Percentiles rank a stretch among this genome's conserved stretches.
phyloP scores from a whole-genome alignment of 2,888 invertebrate genomes.

The Yponomeuta cagnagella region DNA sequence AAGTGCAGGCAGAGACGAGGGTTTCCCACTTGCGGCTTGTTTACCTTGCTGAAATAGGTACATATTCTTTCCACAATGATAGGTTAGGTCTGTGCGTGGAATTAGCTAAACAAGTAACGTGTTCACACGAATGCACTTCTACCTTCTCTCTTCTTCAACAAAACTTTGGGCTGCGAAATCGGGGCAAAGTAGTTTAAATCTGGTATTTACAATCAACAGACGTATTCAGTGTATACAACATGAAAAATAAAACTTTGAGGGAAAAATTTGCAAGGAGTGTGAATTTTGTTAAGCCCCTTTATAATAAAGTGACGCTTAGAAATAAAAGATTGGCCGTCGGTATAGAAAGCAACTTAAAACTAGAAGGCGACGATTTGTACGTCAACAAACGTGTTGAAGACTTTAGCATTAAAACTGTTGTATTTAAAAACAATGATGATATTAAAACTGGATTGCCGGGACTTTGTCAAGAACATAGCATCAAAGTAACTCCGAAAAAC shows the following conservation, averaged over 20 bases:
- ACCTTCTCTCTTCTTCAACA: constrained; percentile 27
- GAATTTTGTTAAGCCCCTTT: constrained; percentile 55
- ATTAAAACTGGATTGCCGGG: background rate
- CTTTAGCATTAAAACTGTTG: constrained; percentile 26
- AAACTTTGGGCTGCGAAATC: constrained; percentile 22
- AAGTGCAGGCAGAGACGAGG: too few species aligned
- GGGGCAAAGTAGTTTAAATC: background rate
- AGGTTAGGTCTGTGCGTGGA: too few species aligned
- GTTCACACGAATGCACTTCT: constrained; percentile 24
- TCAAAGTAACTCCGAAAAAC: background rate
- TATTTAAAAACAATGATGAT: constrained; percentile 1
- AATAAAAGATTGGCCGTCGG: constrained; percentile 30
- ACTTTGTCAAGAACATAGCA: background rate
- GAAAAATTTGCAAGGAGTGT: constrained; percentile 48
- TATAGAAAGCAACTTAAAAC: constrained; percentile 44
- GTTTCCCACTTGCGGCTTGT: too few species aligned
- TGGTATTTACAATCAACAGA: constrained; percentile 14
- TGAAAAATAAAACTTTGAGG: constrained; percentile 32
- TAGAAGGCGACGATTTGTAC: constrained; percentile 45
- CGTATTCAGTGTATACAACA: constrained; percentile 20
- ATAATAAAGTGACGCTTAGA: constrained; percentile 39
- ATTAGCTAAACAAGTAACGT: background rate
- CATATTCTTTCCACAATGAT: too few species aligned
- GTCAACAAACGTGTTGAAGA: constrained; percentile 31
- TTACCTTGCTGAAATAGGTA: too few species aligned